Conservation (phyloP, 1,140 invertebrate genomes). For the Heterodera carotae region DNA sequence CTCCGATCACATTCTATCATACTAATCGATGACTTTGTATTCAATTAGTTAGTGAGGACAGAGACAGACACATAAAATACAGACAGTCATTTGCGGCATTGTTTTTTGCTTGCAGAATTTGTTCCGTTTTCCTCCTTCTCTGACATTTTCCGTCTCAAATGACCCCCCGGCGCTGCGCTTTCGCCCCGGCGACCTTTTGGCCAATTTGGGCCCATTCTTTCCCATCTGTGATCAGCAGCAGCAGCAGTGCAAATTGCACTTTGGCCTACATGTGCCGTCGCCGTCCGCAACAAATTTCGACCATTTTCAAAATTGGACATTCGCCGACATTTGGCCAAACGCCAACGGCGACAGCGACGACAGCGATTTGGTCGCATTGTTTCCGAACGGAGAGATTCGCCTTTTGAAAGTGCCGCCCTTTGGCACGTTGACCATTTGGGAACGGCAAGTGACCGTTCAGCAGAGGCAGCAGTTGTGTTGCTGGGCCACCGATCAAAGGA, state of each 20-base stretch:
- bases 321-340: background rate
- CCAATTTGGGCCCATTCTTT: background rate
- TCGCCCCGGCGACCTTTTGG: background rate
- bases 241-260: background rate
- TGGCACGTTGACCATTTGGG: background rate
- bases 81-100: too few relatives aligned
- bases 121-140: background rate
- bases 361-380: background rate
- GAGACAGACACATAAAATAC: too few relatives aligned
- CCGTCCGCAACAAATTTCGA: too few relatives aligned
- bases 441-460: background rate
- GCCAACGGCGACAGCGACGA: too few relatives aligned
- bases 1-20: too few relatives aligned
- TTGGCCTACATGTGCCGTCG: background rate
- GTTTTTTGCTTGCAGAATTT: background rate
- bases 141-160: background rate
- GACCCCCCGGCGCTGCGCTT: background rate
- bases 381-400: conserved; percentile 9
- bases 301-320: background rate
- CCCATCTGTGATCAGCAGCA: too few relatives aligned
- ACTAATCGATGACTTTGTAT: too few relatives aligned
- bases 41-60: too few relatives aligned
- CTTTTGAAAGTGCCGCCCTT: conserved; percentile 4
- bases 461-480: background rate
- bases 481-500: background rate